Conservation (phyloP, 2,797 vertebrate genomes). For the Alfaro cultratus region DNA sequence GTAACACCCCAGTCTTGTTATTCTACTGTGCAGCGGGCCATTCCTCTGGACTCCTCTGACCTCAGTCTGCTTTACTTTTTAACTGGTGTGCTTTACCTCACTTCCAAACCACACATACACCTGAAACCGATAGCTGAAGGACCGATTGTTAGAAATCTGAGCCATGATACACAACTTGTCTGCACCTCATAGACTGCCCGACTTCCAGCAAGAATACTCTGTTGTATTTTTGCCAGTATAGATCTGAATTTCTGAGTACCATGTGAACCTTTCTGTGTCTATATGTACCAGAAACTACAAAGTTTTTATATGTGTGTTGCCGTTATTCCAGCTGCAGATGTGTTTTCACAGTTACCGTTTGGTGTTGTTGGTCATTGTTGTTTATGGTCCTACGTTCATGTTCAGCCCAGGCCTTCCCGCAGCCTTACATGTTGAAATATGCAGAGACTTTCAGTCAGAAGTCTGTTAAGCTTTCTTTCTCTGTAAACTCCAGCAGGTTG, state of each 20-base stretch:
- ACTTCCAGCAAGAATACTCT: slow-evolving; percentile 20
- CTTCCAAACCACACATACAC: slow-evolving; percentile 14
- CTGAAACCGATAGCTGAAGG: slow-evolving; percentile 25
- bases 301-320: background rate
- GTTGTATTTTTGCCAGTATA: slow-evolving; percentile 8
- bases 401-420: slow-evolving; percentile 20
- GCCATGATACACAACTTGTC: slow-evolving; percentile 27
- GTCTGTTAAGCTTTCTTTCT: slow-evolving; percentile 34
- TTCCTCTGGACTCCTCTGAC: slow-evolving; percentile 38
- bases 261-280: slow-evolving; percentile 19
- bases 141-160: slow-evolving; percentile 41
- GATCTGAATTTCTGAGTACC: slow-evolving; percentile 2
- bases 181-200: slow-evolving; percentile 14
- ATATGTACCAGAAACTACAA: slow-evolving; percentile 12
- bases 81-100: slow-evolving; percentile 23
- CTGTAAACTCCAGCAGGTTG: slow-evolving; percentile 33
- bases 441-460: slow-evolving; percentile 24
- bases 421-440: slow-evolving; percentile 49
- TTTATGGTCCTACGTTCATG: slow-evolving; percentile 18
- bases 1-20: slow-evolving; percentile 3
- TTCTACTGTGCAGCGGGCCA: slow-evolving; percentile 20
- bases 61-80: slow-evolving; percentile 12
- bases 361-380: slow-evolving; percentile 14
- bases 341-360: slow-evolving; percentile 20
- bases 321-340: slow-evolving; percentile 12